These are phyloP conservation scores for Sarcophaga subvicina DNA, from an alignment of 2,888 invertebrate genomes.

Conservation along the genomic window DNA sequence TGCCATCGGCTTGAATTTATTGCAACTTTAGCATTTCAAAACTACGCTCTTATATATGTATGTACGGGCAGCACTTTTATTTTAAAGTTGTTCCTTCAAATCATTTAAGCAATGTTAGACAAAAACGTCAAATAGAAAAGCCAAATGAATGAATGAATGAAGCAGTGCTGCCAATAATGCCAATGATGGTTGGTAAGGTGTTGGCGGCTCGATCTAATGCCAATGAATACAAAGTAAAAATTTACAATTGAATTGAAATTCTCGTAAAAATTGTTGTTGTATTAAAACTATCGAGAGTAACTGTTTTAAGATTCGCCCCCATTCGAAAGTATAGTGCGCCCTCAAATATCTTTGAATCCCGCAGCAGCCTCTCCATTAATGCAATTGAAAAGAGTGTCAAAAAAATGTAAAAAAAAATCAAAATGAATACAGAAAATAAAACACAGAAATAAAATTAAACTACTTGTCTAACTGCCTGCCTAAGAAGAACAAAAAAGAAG, in stretches of 20 bases:
- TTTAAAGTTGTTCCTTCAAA: not conserved
- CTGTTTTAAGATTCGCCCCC: too few relatives aligned
- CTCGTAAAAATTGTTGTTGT: constrained; percentile 7
- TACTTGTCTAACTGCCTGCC: constrained; percentile 39
- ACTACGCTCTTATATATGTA: not conserved
- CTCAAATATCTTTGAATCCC: too few relatives aligned
- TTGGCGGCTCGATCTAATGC: constrained; percentile 16
- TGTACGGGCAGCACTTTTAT: not conserved
- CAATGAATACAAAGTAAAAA: constrained; percentile 61
- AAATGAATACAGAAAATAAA: constrained; percentile 13
- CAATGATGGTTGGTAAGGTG: constrained; percentile 4
- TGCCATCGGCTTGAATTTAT: constrained; percentile 53
- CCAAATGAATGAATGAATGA: constrained; percentile 9
- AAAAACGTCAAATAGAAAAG: constrained; percentile 32
- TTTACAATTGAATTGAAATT: constrained; percentile 64
- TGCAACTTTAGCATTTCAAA: constrained; percentile 63
- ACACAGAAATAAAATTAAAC: constrained; percentile 55
- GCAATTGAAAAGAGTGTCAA: too few relatives aligned
- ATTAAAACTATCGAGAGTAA: too few relatives aligned
- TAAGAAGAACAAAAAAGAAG: not conserved
- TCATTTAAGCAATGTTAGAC: constrained; percentile 34
- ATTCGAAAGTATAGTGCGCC: too few relatives aligned
- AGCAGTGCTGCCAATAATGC: not conserved
- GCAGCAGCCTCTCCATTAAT: too few relatives aligned
- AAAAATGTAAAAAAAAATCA: constrained; percentile 1